Base-by-base conservation (phyloP, 2,797 vertebrate species). In the Rhyacichthys aspro region DNA sequence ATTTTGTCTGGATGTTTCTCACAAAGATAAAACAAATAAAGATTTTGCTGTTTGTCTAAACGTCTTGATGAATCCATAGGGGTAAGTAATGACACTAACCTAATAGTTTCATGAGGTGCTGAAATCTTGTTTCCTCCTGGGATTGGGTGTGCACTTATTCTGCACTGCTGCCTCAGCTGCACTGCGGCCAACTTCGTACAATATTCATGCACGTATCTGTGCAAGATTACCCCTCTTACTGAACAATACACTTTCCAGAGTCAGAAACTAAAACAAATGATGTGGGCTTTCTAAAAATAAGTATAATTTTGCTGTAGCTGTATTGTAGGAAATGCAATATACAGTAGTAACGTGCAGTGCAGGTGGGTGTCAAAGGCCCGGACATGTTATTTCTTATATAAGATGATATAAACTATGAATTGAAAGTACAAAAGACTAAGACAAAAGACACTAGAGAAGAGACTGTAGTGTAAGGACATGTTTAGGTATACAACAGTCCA, bases 181-280 rank as follows among this genome's bases (percentile, higher is more conserved):
- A 70, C 53, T 64, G 41, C 44, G 74, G 45, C 55, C 59, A 15
- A 44, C 69, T 67, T 74, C 47, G 49, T 81, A 34, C 63, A 85
- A 79, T 81, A 82, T 78, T 84, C 70, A 80, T 78, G 69, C 28
- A 65, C 56, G 62, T 63, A 76, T 74, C 54, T 59, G 42, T 48
- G 55, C 37, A 67, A 76, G 75, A 82, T 70, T 70, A 70, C 52
- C 66, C 57, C 59, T 68, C 65, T 74, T 68, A 70, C 42, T 43
- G 60, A 67, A 70, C 39, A 11, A 62, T 59, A 66, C 43, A 48
- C 28, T 55, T 76, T 57, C 39, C 68, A 46, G 46, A 55, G 42
- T 54, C 17, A 59, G 16, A 37, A 70, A 17, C 37, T 7, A 50
- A 72, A 72, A 17, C 50, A 49, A 57, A 66, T 19, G 28, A 63